Percentiles rank a stretch among this genome's conserved stretches.
phyloP scores from a whole-genome alignment of 2,113 vertebrate species.

The Aphelocoma coerulescens region DNA sequence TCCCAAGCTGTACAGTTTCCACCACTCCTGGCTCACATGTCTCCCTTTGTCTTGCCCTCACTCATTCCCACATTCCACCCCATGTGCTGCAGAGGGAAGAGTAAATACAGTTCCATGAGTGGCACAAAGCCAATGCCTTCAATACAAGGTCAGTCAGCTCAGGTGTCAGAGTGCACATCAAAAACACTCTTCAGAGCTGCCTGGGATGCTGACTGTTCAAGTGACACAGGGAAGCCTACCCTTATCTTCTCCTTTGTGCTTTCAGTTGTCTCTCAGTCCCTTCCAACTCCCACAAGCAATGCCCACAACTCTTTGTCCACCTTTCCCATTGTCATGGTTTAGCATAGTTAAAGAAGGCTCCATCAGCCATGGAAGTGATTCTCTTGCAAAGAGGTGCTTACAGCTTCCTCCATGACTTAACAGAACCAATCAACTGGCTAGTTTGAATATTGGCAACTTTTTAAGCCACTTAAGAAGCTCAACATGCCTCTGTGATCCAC shows the following conservation, averaged over 20 bases:
- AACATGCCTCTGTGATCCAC: no score
- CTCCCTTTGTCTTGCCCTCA: background rate
- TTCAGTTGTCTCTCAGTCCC: background rate
- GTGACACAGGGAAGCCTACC: background rate
- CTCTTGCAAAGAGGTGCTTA: no score
- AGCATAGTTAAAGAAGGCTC: no score
- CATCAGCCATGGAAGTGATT: no score
- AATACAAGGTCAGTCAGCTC: fast-evolving
- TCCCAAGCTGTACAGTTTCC: background rate
- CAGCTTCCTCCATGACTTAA: no score
- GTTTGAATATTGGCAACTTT: no score
- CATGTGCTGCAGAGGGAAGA: background rate
- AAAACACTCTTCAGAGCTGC: background rate
- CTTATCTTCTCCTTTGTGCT: background rate
- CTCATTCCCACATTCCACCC: fast-evolving
- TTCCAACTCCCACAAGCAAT: background rate
- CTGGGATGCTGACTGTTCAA: background rate
- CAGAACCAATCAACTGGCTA: no score
- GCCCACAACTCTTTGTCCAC: background rate
- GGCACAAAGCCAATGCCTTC: background rate
- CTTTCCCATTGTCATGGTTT: no score
- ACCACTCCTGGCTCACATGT: fast-evolving
- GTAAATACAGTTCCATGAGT: background rate
- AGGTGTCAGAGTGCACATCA: background rate
- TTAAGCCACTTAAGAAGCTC: no score